phyloP scores from a whole-genome alignment of 1,140 invertebrate species.

The Scaptodrosophila lebanonensis region DNA sequence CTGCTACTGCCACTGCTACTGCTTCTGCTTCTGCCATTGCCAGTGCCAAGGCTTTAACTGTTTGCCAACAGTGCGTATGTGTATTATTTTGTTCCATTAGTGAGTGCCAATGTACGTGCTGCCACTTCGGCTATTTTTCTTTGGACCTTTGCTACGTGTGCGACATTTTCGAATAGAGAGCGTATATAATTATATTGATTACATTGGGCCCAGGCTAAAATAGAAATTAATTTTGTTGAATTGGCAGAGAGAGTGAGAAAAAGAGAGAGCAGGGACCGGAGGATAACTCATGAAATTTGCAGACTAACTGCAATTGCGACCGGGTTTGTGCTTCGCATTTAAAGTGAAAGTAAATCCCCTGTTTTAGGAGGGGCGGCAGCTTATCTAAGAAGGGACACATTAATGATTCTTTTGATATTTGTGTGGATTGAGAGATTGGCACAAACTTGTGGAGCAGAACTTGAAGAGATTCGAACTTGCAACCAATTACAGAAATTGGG shows the following conservation, averaged over 20 bases:
- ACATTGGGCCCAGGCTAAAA: constrained; percentile 15
- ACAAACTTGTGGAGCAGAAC: too few relatives aligned
- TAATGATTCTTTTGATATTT: too few relatives aligned
- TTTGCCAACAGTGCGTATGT: constrained; percentile 59
- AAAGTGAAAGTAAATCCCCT: constrained; percentile 37
- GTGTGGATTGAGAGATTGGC: too few relatives aligned
- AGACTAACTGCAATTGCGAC: constrained; percentile 7
- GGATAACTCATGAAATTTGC: too few relatives aligned
- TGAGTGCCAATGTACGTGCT: constrained; percentile 53
- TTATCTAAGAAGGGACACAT: too few relatives aligned
- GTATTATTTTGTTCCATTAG: constrained; percentile 54
- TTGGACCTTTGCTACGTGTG: constrained; percentile 46
- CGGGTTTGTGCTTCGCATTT: constrained; percentile 53
- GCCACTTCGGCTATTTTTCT: constrained; percentile 42
- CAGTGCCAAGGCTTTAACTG: not conserved
- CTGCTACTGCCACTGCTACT: not conserved
- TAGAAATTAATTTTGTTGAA: constrained; percentile 3
- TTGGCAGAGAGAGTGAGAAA: constrained; percentile 40
- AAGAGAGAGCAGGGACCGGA: too few relatives aligned
- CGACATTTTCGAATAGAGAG: constrained; percentile 66
- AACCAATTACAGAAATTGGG: too few relatives aligned
- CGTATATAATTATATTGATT: constrained; percentile 75
- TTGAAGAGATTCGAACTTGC: too few relatives aligned
- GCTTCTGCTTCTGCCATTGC: not conserved
- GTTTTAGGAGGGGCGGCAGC: too few relatives aligned